Conservation (phyloP, 2,888 invertebrate species). For the Agrochola macilenta region DNA sequence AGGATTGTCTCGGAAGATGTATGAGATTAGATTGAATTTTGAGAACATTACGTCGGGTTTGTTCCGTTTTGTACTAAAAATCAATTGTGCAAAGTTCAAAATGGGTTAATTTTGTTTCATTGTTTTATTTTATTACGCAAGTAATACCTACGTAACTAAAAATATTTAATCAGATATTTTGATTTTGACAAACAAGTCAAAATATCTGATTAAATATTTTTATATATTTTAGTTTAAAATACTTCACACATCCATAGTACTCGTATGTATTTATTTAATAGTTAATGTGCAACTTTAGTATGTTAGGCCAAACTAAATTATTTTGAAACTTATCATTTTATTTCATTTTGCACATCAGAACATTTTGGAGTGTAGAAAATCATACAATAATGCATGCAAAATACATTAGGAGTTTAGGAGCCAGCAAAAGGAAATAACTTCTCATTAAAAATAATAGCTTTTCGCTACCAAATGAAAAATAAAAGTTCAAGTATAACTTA, state of each 20-base stretch:
- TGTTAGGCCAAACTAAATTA: not conserved
- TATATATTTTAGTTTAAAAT: too few species aligned
- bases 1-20: constrained; percentile 56
- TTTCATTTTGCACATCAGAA: not conserved
- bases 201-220: too few species aligned
- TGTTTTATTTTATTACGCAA: not conserved
- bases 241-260: too few species aligned
- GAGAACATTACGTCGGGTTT: constrained; percentile 37
- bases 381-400: constrained; percentile 18
- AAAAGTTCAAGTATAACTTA: constrained; percentile 50
- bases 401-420: not conserved
- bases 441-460: constrained; percentile 51
- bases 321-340: too few species aligned
- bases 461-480: constrained; percentile 48
- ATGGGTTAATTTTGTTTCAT: not conserved
- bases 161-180: too few species aligned
- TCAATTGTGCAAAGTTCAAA: constrained; percentile 36
- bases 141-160: too few species aligned
- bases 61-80: constrained; percentile 41
- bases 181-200: too few species aligned
- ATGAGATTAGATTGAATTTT: constrained; percentile 59
- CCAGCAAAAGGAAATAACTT: constrained; percentile 30
- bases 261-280: too few species aligned
- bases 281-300: not conserved
- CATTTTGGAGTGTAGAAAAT: constrained; percentile 2